Base-by-base conservation (phyloP, 2,113 vertebrate genomes). In the Furnarius figulus region DNA sequence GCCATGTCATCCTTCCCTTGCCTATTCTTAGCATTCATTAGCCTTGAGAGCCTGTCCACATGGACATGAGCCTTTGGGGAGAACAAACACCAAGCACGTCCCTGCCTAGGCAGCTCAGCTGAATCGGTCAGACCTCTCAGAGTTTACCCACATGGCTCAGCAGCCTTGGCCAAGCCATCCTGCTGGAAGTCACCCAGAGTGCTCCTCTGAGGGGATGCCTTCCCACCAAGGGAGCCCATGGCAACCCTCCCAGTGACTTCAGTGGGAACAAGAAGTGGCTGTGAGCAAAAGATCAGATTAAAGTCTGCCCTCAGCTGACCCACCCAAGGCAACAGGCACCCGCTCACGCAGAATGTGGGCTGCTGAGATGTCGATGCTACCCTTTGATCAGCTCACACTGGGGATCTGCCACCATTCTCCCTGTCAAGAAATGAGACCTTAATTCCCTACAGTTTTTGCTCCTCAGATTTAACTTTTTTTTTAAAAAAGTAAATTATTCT, bases 221-320 rank as follows among this genome's bases (percentile, higher is more conserved):
- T 88, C 87, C 74, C 79, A 55, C 30, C 2, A 12, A 82, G 66
- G 42, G 25, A 95, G 37, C 58, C 46, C 46, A 3, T 7, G 61
- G 84, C 62, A 96, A 95, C 49, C 30, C 71, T 93, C 89, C 78
- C 10, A 1, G 76, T 19, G 84, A 50, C 71, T 89, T 80, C 91
- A 88, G 49, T 0, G 0, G 55, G 75, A 84, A 24, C 59, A 66
- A 83, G 79, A 74, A 63, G 67, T 10, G 13, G 66, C 70, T 87
- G 61, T 8, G 22, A 91, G 52, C 9, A 35, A 79, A n/a, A 79
- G 37, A 94, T 22, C 30, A 49, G 39, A 76, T n/a, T 46, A 65
- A 86, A 95, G 23, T 28, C 44, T 95, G 82, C 79, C 94, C 85
- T 96, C 56, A 61, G 55, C 4, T 88, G 79, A 92, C 85, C 85